These are phyloP conservation scores for Xenentodon cancila DNA, from an alignment of 2,797 vertebrate species.

Conservation along the genomic window DNA sequence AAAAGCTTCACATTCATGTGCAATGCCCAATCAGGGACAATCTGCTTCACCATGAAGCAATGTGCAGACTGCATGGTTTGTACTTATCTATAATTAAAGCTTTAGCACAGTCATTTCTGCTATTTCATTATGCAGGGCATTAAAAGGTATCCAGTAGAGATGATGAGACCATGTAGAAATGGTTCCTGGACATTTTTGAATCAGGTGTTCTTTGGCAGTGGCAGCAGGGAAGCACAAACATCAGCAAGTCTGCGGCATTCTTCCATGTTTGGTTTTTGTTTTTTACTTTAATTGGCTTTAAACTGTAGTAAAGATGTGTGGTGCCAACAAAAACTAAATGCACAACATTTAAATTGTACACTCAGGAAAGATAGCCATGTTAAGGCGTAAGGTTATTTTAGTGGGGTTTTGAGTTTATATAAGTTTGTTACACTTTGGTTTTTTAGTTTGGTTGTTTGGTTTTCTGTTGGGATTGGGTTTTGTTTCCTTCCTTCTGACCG, in stretches of 20 bases:
- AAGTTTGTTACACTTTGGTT: too few relatives aligned
- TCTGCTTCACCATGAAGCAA: constrained; percentile 57
- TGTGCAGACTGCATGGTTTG: constrained; percentile 28
- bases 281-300: constrained; percentile 3
- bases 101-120: constrained; percentile 37
- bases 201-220: constrained; percentile 19
- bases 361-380: too few relatives aligned
- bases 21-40: constrained; percentile 58
- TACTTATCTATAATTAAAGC: constrained; percentile 60
- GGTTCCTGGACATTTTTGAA: constrained; percentile 25
- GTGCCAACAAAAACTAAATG: too few relatives aligned
- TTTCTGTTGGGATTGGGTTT: too few relatives aligned
- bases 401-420: too few relatives aligned
- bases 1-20: constrained; percentile 52
- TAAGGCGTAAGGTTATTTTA: too few relatives aligned
- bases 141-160: constrained; percentile 53
- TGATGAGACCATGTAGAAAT: constrained; percentile 33
- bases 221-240: constrained; percentile 16
- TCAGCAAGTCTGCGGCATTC: not conserved
- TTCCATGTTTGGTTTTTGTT: not conserved
- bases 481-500: too few relatives aligned
- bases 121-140: constrained; percentile 51
- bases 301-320: too few relatives aligned
- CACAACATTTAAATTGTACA: too few relatives aligned
- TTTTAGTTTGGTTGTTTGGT: too few relatives aligned